phyloP scores from a whole-genome alignment of 2,888 invertebrate genomes.

The Xylophagus ater region DNA sequence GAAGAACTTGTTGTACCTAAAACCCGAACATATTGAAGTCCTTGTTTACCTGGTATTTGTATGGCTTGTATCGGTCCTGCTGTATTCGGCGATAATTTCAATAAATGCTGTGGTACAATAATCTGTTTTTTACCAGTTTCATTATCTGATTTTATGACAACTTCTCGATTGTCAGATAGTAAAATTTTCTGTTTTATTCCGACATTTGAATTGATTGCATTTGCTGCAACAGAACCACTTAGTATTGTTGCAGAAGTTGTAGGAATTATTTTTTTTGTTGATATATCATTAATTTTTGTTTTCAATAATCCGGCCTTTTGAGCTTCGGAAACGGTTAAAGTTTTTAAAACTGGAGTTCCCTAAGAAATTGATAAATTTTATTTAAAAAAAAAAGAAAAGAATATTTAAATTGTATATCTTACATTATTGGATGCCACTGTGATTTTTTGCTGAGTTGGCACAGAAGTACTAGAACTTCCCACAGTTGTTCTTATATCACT shows the following conservation, averaged over 20 bases:
- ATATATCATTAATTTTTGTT: constrained; percentile 4
- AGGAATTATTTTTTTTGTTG: neutral
- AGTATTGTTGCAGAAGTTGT: constrained; percentile 3
- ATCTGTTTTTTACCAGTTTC: constrained; percentile 28
- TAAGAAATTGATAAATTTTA: constrained; percentile 2
- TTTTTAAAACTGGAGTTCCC: constrained; percentile 8
- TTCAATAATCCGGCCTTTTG: constrained; percentile 13
- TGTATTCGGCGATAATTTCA: constrained; percentile 25
- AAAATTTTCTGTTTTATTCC: constrained; percentile 7
- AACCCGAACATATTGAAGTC: constrained; percentile 56
- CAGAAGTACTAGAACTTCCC: constrained; percentile 14
- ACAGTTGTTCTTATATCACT: constrained; percentile 21
- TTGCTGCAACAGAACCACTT: constrained; percentile 5
- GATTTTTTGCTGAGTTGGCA: neutral
- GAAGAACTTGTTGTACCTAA: constrained; percentile 42
- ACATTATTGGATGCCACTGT: constrained; percentile 1
- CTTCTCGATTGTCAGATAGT: constrained; percentile 11
- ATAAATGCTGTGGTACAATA: constrained; percentile 31
- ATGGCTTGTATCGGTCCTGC: constrained; percentile 28
- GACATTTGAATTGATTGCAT: constrained; percentile 4
- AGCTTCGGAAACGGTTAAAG: constrained; percentile 7
- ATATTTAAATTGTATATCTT: neutral
- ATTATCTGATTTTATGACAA: constrained; percentile 23
- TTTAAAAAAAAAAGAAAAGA: neutral
- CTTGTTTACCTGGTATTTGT: constrained; percentile 32